Conservation (phyloP, 1,140 invertebrate species). For the Apolygus lucorum region DNA sequence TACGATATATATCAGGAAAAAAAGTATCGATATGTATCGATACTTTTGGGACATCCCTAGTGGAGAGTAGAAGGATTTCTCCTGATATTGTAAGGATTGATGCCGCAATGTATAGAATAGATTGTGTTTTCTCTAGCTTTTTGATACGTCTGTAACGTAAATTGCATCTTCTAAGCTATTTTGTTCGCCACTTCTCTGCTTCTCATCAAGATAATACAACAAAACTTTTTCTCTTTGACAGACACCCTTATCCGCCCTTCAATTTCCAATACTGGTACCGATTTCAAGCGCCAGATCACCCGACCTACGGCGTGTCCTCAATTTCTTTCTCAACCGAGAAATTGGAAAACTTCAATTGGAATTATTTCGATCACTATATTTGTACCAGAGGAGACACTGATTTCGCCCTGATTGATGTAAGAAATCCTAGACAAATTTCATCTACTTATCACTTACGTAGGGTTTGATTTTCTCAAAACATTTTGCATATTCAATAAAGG, state of each 20-base stretch:
- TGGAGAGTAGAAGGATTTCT: too few species aligned
- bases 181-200: too few species aligned
- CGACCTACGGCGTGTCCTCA: slow-evolving; percentile 89
- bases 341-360: slow-evolving; percentile 95
- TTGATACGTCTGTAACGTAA: too few species aligned
- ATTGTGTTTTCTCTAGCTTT: too few species aligned
- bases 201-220: too few species aligned
- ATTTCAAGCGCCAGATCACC: slow-evolving; percentile 87
- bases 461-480: background rate
- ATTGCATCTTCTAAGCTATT: too few species aligned
- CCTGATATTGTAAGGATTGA: too few species aligned
- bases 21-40: too few species aligned
- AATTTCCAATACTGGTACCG: slow-evolving; percentile 84
- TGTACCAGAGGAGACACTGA: slow-evolving; percentile 86
- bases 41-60: too few species aligned
- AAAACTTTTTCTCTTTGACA: slow-evolving; percentile 40
- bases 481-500: too few species aligned
- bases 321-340: slow-evolving; percentile 91
- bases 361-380: slow-evolving; percentile 94
- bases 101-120: too few species aligned
- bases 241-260: slow-evolving; percentile 84
- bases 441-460: background rate
- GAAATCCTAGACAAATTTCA: slow-evolving; percentile 18
- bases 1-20: too few species aligned
- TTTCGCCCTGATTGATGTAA: slow-evolving; percentile 73